phyloP scores from a whole-genome alignment of 2,113 vertebrate genomes.

The Falco punctatus region DNA sequence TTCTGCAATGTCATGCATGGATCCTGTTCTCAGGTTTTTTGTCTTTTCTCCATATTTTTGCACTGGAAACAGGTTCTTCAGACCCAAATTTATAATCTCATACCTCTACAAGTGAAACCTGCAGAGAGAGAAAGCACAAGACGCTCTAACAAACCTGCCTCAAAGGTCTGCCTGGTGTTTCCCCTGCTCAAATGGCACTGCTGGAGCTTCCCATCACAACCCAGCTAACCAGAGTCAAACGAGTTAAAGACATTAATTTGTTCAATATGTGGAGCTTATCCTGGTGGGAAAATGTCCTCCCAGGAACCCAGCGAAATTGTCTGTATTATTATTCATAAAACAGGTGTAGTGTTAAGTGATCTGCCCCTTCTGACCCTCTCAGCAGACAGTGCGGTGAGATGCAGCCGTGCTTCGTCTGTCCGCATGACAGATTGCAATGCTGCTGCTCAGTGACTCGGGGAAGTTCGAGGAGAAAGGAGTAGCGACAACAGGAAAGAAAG shows the following conservation, averaged over 20 bases:
- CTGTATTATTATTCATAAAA: slow-evolving; percentile 61
- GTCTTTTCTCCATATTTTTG: not conserved
- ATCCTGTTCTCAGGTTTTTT: not conserved
- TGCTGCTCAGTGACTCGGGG: not conserved
- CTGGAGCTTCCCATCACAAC: not conserved
- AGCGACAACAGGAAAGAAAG: slow-evolving; percentile 33
- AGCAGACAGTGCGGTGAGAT: slow-evolving; percentile 44
- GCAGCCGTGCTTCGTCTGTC: slow-evolving; percentile 48
- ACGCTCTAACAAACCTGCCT: not conserved
- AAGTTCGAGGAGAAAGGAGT: not conserved
- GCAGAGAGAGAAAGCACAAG: not conserved
- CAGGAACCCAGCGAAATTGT: slow-evolving; percentile 40
- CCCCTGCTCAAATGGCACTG: not conserved
- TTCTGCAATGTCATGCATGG: not conserved
- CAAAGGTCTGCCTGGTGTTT: not conserved
- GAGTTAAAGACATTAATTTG: slow-evolving; percentile 54
- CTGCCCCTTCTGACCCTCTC: slow-evolving; percentile 55
- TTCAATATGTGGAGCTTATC: slow-evolving; percentile 16
- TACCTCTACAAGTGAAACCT: not conserved
- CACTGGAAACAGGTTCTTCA: not conserved
- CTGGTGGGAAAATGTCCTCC: slow-evolving; percentile 59
- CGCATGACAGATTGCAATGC: slow-evolving; percentile 30
- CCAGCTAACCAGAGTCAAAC: slow-evolving; percentile 21
- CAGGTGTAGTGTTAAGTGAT: slow-evolving; percentile 73
- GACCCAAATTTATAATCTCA: not conserved